Conservation (phyloP, 2,113 vertebrate genomes). For the Telmatochromis sp. region DNA sequence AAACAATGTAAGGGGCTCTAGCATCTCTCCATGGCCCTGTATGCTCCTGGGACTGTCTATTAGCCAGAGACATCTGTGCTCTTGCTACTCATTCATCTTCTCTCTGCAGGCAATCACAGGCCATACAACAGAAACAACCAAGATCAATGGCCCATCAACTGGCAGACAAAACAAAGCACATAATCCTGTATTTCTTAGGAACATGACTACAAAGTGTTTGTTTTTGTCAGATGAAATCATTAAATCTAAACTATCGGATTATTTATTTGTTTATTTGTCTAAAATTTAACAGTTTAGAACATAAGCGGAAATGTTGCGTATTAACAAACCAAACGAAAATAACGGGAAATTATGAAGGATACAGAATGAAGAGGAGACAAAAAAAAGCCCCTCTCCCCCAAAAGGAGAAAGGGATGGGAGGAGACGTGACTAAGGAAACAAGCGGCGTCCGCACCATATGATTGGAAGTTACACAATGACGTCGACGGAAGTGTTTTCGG, state of each 20-base stretch:
- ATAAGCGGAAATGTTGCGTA: background rate
- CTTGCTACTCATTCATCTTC: background rate
- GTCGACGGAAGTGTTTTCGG: conserved; percentile 26
- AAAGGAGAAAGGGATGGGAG: background rate
- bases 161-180: background rate
- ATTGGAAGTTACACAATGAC: conserved; percentile 4
- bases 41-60: conserved; percentile 32
- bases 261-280: background rate
- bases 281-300: background rate
- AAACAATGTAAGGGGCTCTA: background rate
- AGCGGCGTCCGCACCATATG: background rate
- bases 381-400: background rate
- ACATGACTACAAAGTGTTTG: background rate
- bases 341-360: background rate
- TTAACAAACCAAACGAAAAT: background rate
- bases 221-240: background rate
- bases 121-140: background rate
- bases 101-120: background rate
- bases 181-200: background rate
- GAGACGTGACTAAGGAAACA: background rate
- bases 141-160: background rate
- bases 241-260: background rate
- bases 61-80: conserved; percentile 48
- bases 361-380: background rate
- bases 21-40: background rate